Evolutionary conservation across 92 coral and sea anemone genomes (phyloP).

Genomic region (Actinostola sp.): DNA sequence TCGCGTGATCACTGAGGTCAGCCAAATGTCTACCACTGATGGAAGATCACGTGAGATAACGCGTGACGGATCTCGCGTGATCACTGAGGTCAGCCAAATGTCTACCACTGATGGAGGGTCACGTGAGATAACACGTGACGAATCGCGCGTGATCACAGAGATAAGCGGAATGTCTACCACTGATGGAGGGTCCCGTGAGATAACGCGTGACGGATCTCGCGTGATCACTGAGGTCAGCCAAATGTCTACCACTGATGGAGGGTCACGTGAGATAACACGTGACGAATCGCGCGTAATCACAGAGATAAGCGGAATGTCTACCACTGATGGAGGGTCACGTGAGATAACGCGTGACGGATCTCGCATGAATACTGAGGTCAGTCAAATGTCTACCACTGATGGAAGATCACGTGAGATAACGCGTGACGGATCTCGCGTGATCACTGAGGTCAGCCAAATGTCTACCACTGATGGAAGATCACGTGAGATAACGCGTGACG

Average conservation of each 20-base stretch:
- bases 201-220: background rate
- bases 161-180: background rate
- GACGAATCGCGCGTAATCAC: background rate
- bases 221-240: background rate
- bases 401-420: background rate
- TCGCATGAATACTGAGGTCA: background rate
- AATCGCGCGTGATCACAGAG: background rate
- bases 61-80: background rate
- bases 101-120: no score
- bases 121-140: background rate
- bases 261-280: background rate
- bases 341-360: background rate
- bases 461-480: background rate
- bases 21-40: background rate
- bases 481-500: background rate
- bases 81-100: no score
- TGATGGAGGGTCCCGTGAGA: background rate
- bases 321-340: background rate
- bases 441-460: background rate
- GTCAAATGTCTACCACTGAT: background rate
- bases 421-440: conserved; percentile 2
- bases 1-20: background rate
- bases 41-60: background rate
- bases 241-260: background rate
- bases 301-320: background rate